These are phyloP conservation scores for Etia nguti DNA, from an alignment of 2,113 vertebrate genomes.

Conservation along the genomic window DNA sequence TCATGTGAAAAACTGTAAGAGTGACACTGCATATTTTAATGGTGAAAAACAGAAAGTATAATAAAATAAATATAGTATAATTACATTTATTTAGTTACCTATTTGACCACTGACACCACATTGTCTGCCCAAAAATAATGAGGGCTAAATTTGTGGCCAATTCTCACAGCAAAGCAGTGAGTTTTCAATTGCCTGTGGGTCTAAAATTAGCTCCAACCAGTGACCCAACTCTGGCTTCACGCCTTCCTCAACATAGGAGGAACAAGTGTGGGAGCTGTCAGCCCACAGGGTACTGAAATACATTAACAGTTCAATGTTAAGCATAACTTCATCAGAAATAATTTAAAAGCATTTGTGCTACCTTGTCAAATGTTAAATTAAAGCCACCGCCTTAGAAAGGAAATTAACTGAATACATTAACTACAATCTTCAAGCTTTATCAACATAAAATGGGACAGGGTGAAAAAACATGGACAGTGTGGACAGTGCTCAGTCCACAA, in stretches of 20 bases:
- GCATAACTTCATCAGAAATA: neutral
- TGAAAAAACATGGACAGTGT: neutral
- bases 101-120: neutral
- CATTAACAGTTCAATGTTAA: conserved; percentile 11
- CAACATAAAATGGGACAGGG: neutral
- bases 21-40: neutral
- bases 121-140: neutral
- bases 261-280: conserved; percentile 47
- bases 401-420: neutral
- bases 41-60: neutral
- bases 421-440: neutral
- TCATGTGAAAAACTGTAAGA: neutral
- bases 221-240: conserved; percentile 47
- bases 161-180: conserved; percentile 6
- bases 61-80: neutral
- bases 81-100: neutral
- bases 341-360: neutral
- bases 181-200: conserved; percentile 22
- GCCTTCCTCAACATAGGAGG: conserved; percentile 46
- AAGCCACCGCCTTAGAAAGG: neutral
- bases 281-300: conserved; percentile 48
- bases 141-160: neutral
- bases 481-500: neutral
- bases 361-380: neutral
- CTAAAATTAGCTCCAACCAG: conserved; percentile 55